Evolutionary conservation across 2,888 invertebrate species (phyloP), one percentile per base, ranked within the genome.

Genomic region (Pocota personata): DNA sequence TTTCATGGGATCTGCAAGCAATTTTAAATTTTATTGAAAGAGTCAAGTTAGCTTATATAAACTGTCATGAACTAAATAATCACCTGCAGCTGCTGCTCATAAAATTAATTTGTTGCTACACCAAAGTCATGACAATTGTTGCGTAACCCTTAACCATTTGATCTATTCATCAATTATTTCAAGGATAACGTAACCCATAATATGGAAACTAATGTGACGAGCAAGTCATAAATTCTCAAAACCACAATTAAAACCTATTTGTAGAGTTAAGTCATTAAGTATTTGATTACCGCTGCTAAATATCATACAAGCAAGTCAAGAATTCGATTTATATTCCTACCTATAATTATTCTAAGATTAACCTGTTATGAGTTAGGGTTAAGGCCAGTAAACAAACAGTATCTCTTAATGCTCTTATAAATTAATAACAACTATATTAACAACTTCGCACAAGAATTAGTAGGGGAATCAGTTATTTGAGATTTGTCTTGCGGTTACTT

Each of bases 341-440:
- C 48, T 43, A 16, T 66, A 75, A 80, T 76, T 76, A 84, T 66
- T 66, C 57, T 75, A 19, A 69, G 50, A 52, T 67, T 69, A 71
- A 80, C 78, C 60, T 55, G 67, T 83, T 78, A 58, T 52, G 27
- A 75, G 32, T 57, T 30, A 58, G 35, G 84, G 84, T 80, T 71
- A 71, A 84, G 84, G 84, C 67, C 35, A 24, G 21, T 75, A 48
- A 60, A 62, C 52, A 66, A 79, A 52, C 14, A 46, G 35, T 52
- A 27, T 30, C 30, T 10, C n/a, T 60, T 32, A 14, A 10, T 3
- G 0, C 48, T 21, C 10, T 46, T 19, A 46, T 8, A 19, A 24
- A 3, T 2, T 48, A 21, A 21, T 21, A 48, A 21, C 21, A 21
- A 46, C 14, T 46, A 43, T 16, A 7, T 37, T 3, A n/a, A 37